A percentile compares a stretch with the other conserved stretches of the same genome.
phyloP scores from a whole-genome alignment of 1,140 invertebrate genomes.

The Heliconius nattereri region DNA sequence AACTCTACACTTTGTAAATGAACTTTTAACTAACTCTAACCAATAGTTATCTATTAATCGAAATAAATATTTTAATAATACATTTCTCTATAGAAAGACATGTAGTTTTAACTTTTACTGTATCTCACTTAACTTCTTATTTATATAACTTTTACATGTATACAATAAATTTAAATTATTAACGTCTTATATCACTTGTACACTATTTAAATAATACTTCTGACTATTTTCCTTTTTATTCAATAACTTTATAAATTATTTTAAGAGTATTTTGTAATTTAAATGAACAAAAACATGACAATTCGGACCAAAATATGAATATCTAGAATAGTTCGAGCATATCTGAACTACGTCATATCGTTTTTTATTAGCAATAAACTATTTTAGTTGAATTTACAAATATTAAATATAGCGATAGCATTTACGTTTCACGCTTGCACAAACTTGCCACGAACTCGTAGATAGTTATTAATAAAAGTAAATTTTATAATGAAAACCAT shows the following conservation, averaged over 20 bases:
- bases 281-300: conserved; percentile 33
- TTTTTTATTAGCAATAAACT: conserved; percentile 67
- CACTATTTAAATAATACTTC: background rate
- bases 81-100: background rate
- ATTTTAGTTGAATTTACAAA: conserved; percentile 32
- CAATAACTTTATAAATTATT: background rate
- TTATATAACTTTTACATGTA: conserved; percentile 6
- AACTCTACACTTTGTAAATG: conserved; percentile 5
- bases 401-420: conserved; percentile 28
- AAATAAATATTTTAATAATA: conserved; percentile 11
- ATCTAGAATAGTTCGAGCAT: conserved; percentile 62
- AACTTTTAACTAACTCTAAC: conserved; percentile 2
- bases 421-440: conserved; percentile 33
- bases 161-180: background rate
- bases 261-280: conserved; percentile 8
- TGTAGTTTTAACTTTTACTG: background rate
- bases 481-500: background rate
- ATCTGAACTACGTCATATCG: conserved; percentile 71
- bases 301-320: conserved; percentile 68
- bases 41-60: background rate
- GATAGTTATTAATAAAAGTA: background rate
- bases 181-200: conserved; percentile 7
- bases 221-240: background rate
- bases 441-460: conserved; percentile 33
- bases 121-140: conserved; percentile 3